These are phyloP conservation scores for Pithys albifrons DNA, from an alignment of 2,113 vertebrate genomes.

Conservation along the genomic window DNA sequence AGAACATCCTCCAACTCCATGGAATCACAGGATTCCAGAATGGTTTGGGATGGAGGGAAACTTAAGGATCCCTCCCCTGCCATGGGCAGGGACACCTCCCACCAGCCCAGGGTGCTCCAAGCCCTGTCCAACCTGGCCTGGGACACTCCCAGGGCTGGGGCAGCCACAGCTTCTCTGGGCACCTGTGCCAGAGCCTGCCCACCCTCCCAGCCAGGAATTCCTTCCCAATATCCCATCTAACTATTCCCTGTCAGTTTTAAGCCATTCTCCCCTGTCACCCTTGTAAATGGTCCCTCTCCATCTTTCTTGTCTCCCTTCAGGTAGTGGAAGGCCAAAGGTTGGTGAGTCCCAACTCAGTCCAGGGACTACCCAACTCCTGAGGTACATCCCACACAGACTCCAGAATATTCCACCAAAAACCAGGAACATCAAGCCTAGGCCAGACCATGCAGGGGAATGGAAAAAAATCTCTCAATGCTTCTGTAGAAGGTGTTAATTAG, in stretches of 20 bases:
- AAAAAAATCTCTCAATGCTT: background rate
- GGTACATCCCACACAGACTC: no score
- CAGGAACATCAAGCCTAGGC: background rate
- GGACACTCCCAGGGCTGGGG: no score
- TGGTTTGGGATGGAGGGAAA: no score
- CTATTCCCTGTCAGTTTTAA: background rate
- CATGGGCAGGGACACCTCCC: background rate
- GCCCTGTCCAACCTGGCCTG: no score
- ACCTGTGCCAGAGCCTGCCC: background rate
- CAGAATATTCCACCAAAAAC: background rate
- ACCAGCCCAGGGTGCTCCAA: background rate
- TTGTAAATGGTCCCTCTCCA: background rate
- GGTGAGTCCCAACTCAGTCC: background rate
- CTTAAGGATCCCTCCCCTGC: background rate
- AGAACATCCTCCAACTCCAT: no score
- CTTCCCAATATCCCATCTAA: background rate
- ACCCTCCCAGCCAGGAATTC: fast-evolving
- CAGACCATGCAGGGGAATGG: background rate
- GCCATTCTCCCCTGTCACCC: background rate
- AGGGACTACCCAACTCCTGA: background rate
- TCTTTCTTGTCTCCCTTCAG: background rate
- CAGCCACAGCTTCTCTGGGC: background rate
- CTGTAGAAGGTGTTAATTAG: conserved; percentile 1
- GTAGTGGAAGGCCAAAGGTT: background rate
- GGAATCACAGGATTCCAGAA: no score